These are phyloP conservation scores for Botrylloides violaceus DNA, from an alignment of 23 tunicate species.

Conservation along the genomic window DNA sequence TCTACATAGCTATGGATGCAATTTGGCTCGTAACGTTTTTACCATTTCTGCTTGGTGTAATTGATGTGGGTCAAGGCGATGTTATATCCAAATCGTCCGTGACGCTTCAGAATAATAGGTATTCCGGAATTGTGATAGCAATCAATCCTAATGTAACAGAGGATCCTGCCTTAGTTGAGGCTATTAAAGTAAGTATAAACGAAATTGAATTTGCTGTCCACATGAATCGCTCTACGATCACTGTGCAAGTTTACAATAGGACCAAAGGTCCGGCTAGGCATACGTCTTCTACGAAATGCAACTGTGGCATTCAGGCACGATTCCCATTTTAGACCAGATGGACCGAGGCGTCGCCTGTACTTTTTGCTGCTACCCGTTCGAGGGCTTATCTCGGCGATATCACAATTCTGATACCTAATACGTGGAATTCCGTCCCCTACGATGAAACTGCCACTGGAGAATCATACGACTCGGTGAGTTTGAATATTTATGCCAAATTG, in stretches of 20 bases:
- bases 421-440: constrained; percentile 25
- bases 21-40: too few relatives aligned
- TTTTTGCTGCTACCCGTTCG: constrained; percentile 37
- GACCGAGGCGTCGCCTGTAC: constrained; percentile 39
- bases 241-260: too few relatives aligned
- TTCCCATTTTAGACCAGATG: constrained; percentile 19
- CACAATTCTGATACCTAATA: constrained; percentile 48
- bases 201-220: too few relatives aligned
- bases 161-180: background rate
- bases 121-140: constrained; percentile 16
- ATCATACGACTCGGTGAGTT: constrained; percentile 31
- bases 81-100: background rate
- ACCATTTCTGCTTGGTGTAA: too few relatives aligned
- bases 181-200: constrained; percentile 1
- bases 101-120: background rate
- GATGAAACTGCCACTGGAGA: constrained; percentile 7
- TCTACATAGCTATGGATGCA: too few relatives aligned
- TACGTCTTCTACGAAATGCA: too few relatives aligned
- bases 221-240: too few relatives aligned
- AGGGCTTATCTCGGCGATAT: constrained; percentile 54
- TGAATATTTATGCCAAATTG: too few relatives aligned
- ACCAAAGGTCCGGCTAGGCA: too few relatives aligned
- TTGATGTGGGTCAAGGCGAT: too few relatives aligned
- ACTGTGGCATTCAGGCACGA: too few relatives aligned
- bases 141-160: constrained; percentile 13